phyloP scores from a whole-genome alignment of 2,797 vertebrate species.

The Brachymystax lenok region DNA sequence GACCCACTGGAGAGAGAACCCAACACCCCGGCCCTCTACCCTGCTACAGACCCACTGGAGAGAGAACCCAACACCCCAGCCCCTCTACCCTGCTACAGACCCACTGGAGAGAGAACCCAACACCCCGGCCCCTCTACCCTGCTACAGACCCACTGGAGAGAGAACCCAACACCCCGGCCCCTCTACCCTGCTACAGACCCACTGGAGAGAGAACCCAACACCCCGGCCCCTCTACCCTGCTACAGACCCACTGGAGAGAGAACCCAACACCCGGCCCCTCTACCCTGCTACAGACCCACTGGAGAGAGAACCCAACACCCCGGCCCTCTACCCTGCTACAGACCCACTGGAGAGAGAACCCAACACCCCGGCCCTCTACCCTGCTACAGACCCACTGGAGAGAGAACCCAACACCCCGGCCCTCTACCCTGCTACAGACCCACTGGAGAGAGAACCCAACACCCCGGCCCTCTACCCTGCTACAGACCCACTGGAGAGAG shows the following conservation, averaged over 20 bases:
- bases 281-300: background rate
- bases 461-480: background rate
- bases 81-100: conserved; percentile 2
- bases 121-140: background rate
- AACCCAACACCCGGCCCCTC: background rate
- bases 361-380: background rate
- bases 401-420: background rate
- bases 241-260: background rate
- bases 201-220: too few species aligned
- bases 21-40: background rate
- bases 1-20: too few species aligned
- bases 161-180: too few species aligned
- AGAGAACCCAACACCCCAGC: too few species aligned
- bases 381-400: background rate
- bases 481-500: background rate
- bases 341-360: background rate
- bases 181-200: conserved; percentile 1
- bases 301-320: too few species aligned
- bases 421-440: background rate
- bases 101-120: too few species aligned
- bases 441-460: background rate
- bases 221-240: background rate
- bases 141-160: background rate
- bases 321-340: background rate
- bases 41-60: background rate